phyloP scores from a whole-genome alignment of 2,797 vertebrate species.

The Cygnus olor region DNA sequence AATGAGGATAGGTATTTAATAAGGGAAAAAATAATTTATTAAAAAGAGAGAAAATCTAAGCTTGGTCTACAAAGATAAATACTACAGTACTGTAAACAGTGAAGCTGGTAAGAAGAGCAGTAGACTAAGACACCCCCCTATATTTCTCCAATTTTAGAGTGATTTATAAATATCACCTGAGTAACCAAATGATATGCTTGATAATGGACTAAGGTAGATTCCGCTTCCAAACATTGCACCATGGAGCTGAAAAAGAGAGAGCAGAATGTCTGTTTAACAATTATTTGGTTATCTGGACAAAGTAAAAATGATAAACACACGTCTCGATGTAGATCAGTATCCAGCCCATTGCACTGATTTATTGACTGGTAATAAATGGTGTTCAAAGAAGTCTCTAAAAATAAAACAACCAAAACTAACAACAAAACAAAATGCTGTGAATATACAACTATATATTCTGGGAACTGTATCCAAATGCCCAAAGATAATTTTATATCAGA shows the following conservation, averaged over 20 bases:
- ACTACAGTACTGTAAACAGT: neutral
- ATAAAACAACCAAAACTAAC: neutral
- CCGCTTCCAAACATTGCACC: slow-evolving; percentile 93
- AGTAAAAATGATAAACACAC: neutral
- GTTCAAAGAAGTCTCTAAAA: neutral
- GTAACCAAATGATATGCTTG: slow-evolving; percentile 95
- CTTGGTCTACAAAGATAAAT: rapidly evolving
- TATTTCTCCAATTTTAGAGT: neutral
- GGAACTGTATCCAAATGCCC: neutral
- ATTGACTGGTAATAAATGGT: neutral
- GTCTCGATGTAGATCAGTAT: neutral
- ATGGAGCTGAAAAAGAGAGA: slow-evolving; percentile 82
- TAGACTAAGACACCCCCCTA: neutral
- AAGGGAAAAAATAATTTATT: neutral
- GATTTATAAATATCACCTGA: slow-evolving; percentile 82
- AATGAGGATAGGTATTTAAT: neutral
- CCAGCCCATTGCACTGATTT: neutral
- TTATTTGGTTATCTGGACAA: neutral
- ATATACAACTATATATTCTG: neutral
- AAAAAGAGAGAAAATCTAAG: neutral
- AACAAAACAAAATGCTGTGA: neutral
- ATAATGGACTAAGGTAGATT: slow-evolving; percentile 92
- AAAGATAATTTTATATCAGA: neutral
- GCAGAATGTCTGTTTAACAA: neutral
- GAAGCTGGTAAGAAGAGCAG: neutral